Conservation (phyloP, 2,888 invertebrate genomes). For the Vannuccia rotundouncinata region DNA sequence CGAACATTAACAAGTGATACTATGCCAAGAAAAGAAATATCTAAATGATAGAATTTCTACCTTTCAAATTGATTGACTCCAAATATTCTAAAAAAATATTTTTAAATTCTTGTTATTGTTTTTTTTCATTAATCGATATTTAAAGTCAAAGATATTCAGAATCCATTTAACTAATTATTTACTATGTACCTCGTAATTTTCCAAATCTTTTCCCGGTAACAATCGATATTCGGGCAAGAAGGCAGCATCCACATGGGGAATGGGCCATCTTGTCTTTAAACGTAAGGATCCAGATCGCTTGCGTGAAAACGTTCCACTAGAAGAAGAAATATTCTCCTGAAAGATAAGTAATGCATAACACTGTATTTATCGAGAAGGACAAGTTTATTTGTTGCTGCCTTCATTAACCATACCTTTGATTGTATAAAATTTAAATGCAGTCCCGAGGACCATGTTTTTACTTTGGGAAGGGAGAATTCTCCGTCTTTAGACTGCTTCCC, state of each 20-base stretch:
- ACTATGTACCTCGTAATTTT: slow-evolving; percentile 5
- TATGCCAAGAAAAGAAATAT: too few relatives aligned
- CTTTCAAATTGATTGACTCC: too few relatives aligned
- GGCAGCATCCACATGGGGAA: slow-evolving; percentile 71
- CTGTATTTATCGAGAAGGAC: not conserved
- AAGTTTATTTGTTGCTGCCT: not conserved
- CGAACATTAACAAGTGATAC: too few relatives aligned
- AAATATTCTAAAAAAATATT: too few relatives aligned
- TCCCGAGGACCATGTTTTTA: not conserved
- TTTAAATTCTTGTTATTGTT: too few relatives aligned
- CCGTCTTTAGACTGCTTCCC: not conserved
- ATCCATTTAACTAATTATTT: too few relatives aligned
- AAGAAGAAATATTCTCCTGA: not conserved
- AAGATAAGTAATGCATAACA: not conserved
- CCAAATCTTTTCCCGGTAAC: not conserved
- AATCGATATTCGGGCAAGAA: slow-evolving; percentile 76
- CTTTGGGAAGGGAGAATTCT: slow-evolving; percentile 1
- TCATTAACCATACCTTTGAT: not conserved
- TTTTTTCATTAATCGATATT: too few relatives aligned
- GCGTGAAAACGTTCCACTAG: not conserved
- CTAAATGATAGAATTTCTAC: too few relatives aligned
- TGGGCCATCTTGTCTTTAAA: slow-evolving; percentile 68
- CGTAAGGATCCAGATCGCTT: slow-evolving; percentile 5
- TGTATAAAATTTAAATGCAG: not conserved
- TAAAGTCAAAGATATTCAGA: too few relatives aligned